These are phyloP conservation scores for Herpetotheres cachinnans DNA, from an alignment of 2,113 vertebrate genomes.

Conservation along the genomic window DNA sequence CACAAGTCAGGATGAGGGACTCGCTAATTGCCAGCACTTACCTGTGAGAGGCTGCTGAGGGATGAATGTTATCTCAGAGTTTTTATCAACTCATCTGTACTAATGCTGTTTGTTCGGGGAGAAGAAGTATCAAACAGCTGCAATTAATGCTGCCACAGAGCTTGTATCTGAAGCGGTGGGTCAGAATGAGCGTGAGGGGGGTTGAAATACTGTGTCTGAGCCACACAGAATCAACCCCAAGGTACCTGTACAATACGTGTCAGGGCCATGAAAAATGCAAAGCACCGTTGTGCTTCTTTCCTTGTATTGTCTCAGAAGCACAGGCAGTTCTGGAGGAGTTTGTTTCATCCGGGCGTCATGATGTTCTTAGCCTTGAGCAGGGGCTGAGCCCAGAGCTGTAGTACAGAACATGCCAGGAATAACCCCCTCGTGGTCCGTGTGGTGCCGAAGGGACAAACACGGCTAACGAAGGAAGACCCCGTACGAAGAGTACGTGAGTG, in stretches of 20 bases:
- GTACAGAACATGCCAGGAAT: neutral
- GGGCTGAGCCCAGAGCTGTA: neutral
- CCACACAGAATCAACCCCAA: neutral
- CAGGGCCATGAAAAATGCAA: neutral
- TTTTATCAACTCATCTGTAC: neutral
- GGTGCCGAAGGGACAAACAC: neutral
- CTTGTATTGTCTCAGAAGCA: neutral
- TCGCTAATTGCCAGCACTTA: neutral
- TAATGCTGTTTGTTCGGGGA: neutral
- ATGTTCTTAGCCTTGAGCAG: neutral
- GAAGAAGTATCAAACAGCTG: neutral
- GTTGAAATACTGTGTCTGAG: neutral
- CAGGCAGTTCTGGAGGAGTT: neutral
- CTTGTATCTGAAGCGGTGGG: neutral
- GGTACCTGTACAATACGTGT: neutral
- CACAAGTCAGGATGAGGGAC: neutral
- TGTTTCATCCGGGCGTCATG: neutral
- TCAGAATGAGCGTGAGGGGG: neutral
- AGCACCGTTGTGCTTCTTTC: neutral
- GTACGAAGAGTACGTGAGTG: accelerated
- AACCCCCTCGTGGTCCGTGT: accelerated
- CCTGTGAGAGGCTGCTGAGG: neutral
- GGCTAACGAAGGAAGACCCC: neutral
- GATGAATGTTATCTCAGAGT: neutral
- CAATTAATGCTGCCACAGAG: neutral